phyloP scores from a whole-genome alignment of 1,140 invertebrate species.

The Maconellicoccus hirsutus region DNA sequence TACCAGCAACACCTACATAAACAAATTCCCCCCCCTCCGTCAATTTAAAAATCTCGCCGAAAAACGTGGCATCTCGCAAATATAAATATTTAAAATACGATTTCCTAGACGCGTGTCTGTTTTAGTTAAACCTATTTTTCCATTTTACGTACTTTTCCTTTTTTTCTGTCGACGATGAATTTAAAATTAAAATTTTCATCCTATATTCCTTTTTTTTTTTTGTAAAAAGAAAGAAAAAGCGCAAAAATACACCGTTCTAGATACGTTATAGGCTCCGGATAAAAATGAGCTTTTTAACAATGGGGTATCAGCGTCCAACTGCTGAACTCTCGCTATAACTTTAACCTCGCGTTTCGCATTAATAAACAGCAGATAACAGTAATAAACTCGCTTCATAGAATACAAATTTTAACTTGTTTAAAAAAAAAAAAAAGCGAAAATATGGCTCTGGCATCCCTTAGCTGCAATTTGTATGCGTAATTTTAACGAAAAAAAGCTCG shows the following conservation, averaged over 20 bases:
- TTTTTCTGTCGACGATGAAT: background rate
- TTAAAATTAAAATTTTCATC: conserved; percentile 6
- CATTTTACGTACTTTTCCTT: too few relatives aligned
- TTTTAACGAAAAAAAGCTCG: background rate
- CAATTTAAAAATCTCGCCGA: too few relatives aligned
- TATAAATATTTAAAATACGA: too few relatives aligned
- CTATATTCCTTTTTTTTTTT: background rate
- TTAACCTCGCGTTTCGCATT: conserved; percentile 3
- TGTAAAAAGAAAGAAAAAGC: background rate
- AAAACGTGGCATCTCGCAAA: too few relatives aligned
- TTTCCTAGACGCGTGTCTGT: too few relatives aligned
- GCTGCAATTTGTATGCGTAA: conserved; percentile 3
- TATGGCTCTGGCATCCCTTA: background rate
- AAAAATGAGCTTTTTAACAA: conserved; percentile 5
- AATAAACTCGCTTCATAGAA: conserved; percentile 9
- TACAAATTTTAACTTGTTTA: background rate
- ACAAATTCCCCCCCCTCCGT: too few relatives aligned
- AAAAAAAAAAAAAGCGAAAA: background rate
- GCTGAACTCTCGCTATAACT: background rate
- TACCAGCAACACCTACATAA: too few relatives aligned
- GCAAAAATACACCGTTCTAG: background rate
- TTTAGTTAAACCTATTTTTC: too few relatives aligned
- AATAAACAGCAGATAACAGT: conserved; percentile 9
- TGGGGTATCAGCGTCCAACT: background rate
- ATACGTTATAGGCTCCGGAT: background rate